These are phyloP conservation scores for Orestias chungarensis DNA, from an alignment of 2,797 vertebrate species.

Conservation along the genomic window DNA sequence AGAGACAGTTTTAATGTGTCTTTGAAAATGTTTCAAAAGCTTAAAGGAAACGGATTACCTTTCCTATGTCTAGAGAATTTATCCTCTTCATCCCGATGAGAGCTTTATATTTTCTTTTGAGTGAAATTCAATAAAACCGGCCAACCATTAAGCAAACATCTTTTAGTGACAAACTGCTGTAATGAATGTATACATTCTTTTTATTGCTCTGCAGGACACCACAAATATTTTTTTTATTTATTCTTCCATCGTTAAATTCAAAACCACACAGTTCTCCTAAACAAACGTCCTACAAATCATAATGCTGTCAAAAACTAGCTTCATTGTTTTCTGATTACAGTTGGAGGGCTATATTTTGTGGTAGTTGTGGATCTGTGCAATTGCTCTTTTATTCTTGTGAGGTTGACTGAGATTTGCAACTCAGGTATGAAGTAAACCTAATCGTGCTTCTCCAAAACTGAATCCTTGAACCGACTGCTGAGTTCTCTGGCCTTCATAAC, in stretches of 20 bases:
- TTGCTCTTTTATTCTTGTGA: neutral
- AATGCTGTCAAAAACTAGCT: neutral
- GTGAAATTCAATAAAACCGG: neutral
- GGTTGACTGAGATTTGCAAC: neutral
- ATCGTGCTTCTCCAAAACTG: neutral
- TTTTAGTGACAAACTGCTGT: neutral
- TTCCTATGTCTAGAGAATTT: neutral
- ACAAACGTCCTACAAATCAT: neutral
- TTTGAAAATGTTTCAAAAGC: neutral
- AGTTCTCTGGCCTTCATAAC: neutral
- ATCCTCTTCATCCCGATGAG: neutral
- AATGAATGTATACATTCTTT: neutral
- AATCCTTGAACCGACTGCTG: neutral
- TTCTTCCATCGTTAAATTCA: neutral
- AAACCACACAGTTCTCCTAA: neutral
- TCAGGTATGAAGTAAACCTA: neutral
- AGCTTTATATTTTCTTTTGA: neutral
- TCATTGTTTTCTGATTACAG: neutral
- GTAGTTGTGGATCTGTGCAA: neutral
- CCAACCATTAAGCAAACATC: neutral
- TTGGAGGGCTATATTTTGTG: no score
- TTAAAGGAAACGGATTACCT: neutral
- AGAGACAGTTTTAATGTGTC: constrained; percentile 21
- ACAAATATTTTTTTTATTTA: neutral
- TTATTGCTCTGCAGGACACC: neutral